Percentiles rank a stretch among this genome's conserved stretches.
phyloP scores from a whole-genome alignment of 1,140 invertebrate genomes.

The Drosophila tani region DNA sequence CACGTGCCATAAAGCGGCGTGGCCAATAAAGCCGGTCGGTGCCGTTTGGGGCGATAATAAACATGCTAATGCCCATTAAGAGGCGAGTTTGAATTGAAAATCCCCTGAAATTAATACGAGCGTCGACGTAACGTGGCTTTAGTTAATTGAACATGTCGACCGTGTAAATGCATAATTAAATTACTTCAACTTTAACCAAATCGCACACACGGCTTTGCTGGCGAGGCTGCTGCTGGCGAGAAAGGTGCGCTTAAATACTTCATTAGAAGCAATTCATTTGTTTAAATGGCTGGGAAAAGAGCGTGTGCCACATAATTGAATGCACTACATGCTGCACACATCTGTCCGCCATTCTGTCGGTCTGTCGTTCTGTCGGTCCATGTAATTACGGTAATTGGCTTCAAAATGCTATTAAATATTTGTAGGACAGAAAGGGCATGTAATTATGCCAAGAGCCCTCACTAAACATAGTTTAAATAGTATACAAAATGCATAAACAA shows the following conservation, averaged over 20 bases:
- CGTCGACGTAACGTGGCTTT: conserved; percentile 42
- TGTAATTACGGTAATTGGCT: conserved; percentile 65
- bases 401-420: conserved; percentile 60
- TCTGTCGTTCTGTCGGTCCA: conserved; percentile 9
- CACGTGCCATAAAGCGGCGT: conserved; percentile 70
- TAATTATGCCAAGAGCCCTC: conserved; percentile 36
- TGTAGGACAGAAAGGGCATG: conserved; percentile 37
- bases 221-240: background rate
- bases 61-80: conserved; percentile 67
- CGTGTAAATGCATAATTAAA: conserved; percentile 76
- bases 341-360: conserved; percentile 24
- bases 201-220: conserved; percentile 9
- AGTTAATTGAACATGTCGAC: conserved; percentile 68
- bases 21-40: conserved; percentile 68
- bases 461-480: conserved; percentile 29
- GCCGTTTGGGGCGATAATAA: conserved; percentile 47
- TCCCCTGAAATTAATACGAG: conserved; percentile 44
- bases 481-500: conserved; percentile 19
- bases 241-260: conserved; percentile 54
- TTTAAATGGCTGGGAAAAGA: conserved; percentile 52
- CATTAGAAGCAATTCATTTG: conserved; percentile 60
- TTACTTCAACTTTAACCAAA: conserved; percentile 70
- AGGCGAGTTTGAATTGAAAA: conserved; percentile 68
- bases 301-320: conserved; percentile 60
- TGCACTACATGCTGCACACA: conserved; percentile 37